Percentiles rank a stretch among this genome's conserved stretches.
phyloP scores from a whole-genome alignment of 2,113 vertebrate species.

The Chionis minor region DNA sequence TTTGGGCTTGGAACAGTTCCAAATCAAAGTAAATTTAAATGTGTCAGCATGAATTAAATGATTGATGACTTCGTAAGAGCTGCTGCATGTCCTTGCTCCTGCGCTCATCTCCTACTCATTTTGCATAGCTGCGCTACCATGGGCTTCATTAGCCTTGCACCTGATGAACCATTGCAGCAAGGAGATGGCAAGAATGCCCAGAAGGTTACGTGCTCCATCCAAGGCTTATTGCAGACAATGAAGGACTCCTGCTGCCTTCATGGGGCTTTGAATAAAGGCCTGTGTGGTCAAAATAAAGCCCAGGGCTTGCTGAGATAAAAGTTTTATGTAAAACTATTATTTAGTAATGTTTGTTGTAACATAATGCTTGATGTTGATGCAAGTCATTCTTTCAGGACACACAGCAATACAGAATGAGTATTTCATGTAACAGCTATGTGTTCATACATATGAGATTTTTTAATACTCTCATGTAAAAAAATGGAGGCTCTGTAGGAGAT shows the following conservation, averaged over 20 bases:
- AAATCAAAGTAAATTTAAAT: conserved; percentile 31
- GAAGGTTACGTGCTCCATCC: background rate
- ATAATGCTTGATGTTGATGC: background rate
- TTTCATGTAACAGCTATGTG: rapidly evolving
- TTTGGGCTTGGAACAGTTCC: conserved; percentile 12
- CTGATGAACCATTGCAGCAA: background rate
- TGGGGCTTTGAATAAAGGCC: background rate
- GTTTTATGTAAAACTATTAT: background rate
- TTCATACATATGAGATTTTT: rapidly evolving
- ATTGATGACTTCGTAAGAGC: background rate
- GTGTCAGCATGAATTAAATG: background rate
- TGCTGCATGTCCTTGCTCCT: background rate
- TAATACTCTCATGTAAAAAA: background rate
- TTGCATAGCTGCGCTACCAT: background rate
- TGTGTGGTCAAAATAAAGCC: background rate
- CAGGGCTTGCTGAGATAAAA: background rate
- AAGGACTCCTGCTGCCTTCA: background rate
- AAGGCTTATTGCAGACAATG: background rate
- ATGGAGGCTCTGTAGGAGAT: background rate
- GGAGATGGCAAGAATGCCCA: background rate
- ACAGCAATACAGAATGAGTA: background rate
- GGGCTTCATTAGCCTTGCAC: background rate
- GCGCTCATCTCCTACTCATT: background rate
- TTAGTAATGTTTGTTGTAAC: background rate
- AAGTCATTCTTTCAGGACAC: background rate